Evolutionary conservation across 2,888 invertebrate species (phyloP).

Genomic region (Lepidocyrtoides sp.): DNA sequence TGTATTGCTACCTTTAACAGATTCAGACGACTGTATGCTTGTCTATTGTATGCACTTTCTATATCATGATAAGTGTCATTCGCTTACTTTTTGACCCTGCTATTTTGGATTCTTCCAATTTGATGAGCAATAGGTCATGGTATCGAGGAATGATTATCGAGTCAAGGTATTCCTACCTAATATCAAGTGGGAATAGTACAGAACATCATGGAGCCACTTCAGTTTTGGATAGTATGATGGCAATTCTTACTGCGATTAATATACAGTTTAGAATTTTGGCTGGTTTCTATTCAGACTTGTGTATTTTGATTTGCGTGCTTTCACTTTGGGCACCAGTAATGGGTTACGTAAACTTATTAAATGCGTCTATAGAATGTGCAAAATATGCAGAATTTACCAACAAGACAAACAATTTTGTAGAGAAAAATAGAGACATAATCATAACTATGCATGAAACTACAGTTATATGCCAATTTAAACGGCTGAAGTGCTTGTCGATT

Average conservation of each 20-base stretch:
- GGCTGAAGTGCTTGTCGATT: conserved; percentile 18
- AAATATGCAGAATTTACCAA: not conserved
- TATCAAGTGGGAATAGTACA: not conserved
- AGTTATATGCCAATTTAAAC: conserved; percentile 34
- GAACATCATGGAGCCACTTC: not conserved
- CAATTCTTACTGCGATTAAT: not conserved
- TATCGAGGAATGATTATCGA: not conserved
- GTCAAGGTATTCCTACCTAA: conserved; percentile 32
- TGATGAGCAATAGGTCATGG: conserved; percentile 14
- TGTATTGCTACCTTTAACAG: too few species aligned
- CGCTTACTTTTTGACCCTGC: conserved; percentile 28
- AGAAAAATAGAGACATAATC: not conserved
- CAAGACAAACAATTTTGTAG: too few species aligned
- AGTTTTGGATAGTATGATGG: not conserved
- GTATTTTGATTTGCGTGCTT: conserved; percentile 29
- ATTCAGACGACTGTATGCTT: conserved; percentile 30
- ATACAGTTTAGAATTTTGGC: conserved; percentile 50
- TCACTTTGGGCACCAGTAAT: conserved; percentile 59
- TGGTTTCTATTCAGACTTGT: conserved; percentile 61
- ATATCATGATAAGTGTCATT: not conserved
- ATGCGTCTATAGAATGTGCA: not conserved
- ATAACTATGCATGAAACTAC: not conserved
- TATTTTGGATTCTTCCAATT: not conserved
- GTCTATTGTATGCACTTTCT: conserved; percentile 22
- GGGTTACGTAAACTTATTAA: not conserved